Evolutionary conservation across 2,113 vertebrate genomes (phyloP).

Genomic region (Takifugu flavidus): DNA sequence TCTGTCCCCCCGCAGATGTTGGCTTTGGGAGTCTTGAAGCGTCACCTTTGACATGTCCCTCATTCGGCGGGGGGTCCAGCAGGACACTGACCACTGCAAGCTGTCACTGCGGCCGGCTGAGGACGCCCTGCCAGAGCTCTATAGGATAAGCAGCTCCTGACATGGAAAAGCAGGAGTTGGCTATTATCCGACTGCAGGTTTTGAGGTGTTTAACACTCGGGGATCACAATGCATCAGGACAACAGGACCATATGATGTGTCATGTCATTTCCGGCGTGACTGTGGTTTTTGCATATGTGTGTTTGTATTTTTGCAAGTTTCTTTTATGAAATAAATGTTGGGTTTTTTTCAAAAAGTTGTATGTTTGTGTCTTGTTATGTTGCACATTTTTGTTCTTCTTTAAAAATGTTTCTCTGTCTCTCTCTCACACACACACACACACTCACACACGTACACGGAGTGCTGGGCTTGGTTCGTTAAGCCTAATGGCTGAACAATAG

Average conservation of each 20-base stretch:
- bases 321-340: slow-evolving; percentile 26
- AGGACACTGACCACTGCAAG: slow-evolving; percentile 81
- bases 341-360: neutral
- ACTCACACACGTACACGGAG: slow-evolving; percentile 36
- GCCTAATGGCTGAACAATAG: slow-evolving; percentile 86
- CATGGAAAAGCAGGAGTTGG: slow-evolving; percentile 20
- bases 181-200: slow-evolving; percentile 18
- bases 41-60: slow-evolving; percentile 89
- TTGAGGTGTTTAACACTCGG: slow-evolving; percentile 28
- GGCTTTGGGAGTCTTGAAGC: slow-evolving; percentile 86
- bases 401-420: neutral
- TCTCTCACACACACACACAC: slow-evolving; percentile 14
- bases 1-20: slow-evolving; percentile 84
- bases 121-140: slow-evolving; percentile 67
- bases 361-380: slow-evolving; percentile 5
- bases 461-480: slow-evolving; percentile 83
- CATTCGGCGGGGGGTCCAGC: slow-evolving; percentile 74
- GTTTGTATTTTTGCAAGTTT: neutral
- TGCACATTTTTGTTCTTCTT: neutral
- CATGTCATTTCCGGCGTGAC: slow-evolving; percentile 17
- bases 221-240: neutral
- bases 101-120: slow-evolving; percentile 76
- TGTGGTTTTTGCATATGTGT: slow-evolving; percentile 4
- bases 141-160: slow-evolving; percentile 61
- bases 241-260: slow-evolving; percentile 20